These are phyloP conservation scores for Brachionus asplanchnoidis DNA, from an alignment of 1,140 invertebrate species.

Conservation along the genomic window DNA sequence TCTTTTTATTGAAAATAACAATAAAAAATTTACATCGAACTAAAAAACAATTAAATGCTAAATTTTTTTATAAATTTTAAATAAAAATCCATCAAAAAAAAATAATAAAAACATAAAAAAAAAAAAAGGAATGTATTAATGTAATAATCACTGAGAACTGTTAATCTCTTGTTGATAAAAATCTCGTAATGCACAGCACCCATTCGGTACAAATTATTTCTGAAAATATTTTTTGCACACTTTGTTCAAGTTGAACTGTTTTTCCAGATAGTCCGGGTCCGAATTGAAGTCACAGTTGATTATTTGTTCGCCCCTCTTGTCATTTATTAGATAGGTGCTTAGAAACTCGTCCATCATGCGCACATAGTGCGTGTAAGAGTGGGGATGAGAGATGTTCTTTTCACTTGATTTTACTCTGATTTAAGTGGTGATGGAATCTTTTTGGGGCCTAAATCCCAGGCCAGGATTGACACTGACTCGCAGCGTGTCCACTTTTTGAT, in stretches of 20 bases:
- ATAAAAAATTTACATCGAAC: not conserved
- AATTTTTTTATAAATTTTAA: not conserved
- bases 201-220: slow-evolving; percentile 33
- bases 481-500: not conserved
- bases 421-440: slow-evolving; percentile 2
- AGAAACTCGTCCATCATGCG: slow-evolving; percentile 16
- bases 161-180: slow-evolving; percentile 8
- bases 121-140: not conserved
- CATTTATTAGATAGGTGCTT: slow-evolving; percentile 33
- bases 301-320: slow-evolving; percentile 40
- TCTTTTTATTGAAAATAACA: not conserved
- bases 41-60: not conserved
- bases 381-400: slow-evolving; percentile 14
- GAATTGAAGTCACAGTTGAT: slow-evolving; percentile 42
- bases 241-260: slow-evolving; percentile 43
- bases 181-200: slow-evolving; percentile 38
- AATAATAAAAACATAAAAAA: not conserved
- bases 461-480: slow-evolving; percentile 1
- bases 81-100: not conserved
- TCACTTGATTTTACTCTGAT: slow-evolving; percentile 41
- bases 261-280: slow-evolving; percentile 17
- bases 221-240: slow-evolving; percentile 44
- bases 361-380: slow-evolving; percentile 34
- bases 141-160: not conserved
- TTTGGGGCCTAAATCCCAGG: slow-evolving; percentile 40